These are phyloP conservation scores for Scaeva pyrastri DNA, from an alignment of 2,888 invertebrate genomes.

Conservation along the genomic window DNA sequence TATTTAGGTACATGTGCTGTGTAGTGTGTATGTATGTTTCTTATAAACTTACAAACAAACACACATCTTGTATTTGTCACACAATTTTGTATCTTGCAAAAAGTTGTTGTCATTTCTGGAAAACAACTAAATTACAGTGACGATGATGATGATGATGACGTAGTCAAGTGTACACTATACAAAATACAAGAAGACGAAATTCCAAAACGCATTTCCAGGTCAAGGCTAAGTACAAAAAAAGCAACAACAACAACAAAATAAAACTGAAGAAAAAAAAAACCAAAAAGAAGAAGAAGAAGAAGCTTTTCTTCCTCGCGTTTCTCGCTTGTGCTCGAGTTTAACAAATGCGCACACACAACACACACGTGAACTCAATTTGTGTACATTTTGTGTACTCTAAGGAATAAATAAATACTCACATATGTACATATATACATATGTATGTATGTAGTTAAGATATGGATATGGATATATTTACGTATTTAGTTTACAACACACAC, in stretches of 20 bases:
- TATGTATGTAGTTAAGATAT: constrained; percentile 10
- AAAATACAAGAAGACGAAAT: constrained; percentile 60
- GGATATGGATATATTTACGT: neutral
- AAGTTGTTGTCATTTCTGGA: constrained; percentile 49
- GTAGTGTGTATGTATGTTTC: too few species aligned
- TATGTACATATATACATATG: constrained; percentile 15
- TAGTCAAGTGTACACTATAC: constrained; percentile 51
- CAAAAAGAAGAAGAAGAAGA: constrained; percentile 42
- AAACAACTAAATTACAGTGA: neutral
- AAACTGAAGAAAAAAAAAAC: too few species aligned
- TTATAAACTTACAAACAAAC: neutral
- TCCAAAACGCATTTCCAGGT: constrained; percentile 81
- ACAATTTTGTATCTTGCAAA: constrained; percentile 12
- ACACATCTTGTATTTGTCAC: constrained; percentile 20
- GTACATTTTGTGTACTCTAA: constrained; percentile 25
- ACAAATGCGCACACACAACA: constrained; percentile 46
- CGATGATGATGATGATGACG: constrained; percentile 56
- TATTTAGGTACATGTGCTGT: too few species aligned
- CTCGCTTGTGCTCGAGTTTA: constrained; percentile 54
- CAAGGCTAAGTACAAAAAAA: constrained; percentile 80
- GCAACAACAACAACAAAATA: too few species aligned
- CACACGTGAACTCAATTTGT: constrained; percentile 6
- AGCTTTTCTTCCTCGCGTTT: constrained; percentile 64
- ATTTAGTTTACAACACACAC: constrained; percentile 12
- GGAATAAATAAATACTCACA: constrained; percentile 38